phyloP scores from a whole-genome alignment of 2,888 invertebrate species.

The Petrophora chlorosata region DNA sequence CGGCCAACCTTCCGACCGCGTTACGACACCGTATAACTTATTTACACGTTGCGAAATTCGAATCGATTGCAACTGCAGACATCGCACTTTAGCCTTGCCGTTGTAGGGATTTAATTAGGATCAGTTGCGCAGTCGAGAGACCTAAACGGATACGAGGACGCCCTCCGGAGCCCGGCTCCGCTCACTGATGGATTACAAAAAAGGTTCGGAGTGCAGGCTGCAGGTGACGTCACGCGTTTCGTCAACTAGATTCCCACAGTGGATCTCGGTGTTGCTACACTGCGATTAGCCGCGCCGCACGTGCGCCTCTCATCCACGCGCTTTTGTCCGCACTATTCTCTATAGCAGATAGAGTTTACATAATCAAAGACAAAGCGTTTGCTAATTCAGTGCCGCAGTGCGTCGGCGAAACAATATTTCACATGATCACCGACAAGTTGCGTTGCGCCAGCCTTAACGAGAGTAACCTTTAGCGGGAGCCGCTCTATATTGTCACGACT shows the following conservation, averaged over 20 bases:
- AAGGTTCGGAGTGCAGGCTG: conserved; percentile 61
- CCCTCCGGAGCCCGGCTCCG: conserved; percentile 68
- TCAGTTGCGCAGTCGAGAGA: conserved; percentile 76
- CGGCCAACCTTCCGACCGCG: conserved; percentile 83
- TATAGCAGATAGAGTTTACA: conserved; percentile 13
- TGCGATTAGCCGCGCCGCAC: conserved; percentile 48
- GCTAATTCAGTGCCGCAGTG: conserved; percentile 29
- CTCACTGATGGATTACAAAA: conserved; percentile 74
- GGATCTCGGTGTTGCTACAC: conserved; percentile 50
- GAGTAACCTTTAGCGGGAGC: conserved; percentile 78
- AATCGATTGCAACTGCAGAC: conserved; percentile 83
- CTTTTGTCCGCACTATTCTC: conserved; percentile 22
- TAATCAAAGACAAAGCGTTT: conserved; percentile 29
- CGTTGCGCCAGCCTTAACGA: conserved; percentile 76
- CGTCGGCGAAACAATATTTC: conserved; percentile 53
- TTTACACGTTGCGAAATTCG: conserved; percentile 82
- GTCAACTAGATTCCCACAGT: conserved; percentile 69
- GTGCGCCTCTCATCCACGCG: conserved; percentile 38
- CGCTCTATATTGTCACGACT: conserved; percentile 78
- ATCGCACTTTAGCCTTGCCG: conserved; percentile 81
- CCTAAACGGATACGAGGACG: conserved; percentile 83
- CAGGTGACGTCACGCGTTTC: conserved; percentile 67
- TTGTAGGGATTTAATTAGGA: conserved; percentile 83
- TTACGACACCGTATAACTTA: conserved; percentile 82
- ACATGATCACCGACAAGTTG: conserved; percentile 51